Percentiles rank a stretch among this genome's conserved stretches.
These are phyloP conservation scores for Chymomyza procnemis DNA, from an alignment of 2,888 invertebrate genomes.

Conservation along the genomic window DNA sequence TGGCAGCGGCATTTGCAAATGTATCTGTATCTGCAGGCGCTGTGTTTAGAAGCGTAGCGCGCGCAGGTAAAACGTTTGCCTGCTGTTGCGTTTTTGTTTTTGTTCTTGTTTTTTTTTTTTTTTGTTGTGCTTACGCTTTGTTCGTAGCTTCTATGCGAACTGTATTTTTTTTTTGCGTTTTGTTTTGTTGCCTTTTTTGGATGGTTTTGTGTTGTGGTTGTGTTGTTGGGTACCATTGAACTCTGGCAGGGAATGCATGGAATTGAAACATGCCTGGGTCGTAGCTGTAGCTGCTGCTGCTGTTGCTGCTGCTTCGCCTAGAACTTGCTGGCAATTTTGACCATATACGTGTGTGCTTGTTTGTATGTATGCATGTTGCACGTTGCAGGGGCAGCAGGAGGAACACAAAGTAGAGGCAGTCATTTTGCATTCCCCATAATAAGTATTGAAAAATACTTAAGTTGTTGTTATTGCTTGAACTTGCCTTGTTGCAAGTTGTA, in stretches of 20 bases:
- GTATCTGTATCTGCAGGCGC: slow-evolving; percentile 41
- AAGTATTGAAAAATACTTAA: not conserved
- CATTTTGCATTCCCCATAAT: not conserved
- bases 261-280: slow-evolving; percentile 45
- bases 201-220: slow-evolving; percentile 44
- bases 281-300: slow-evolving; percentile 11
- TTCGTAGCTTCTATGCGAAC: not conserved
- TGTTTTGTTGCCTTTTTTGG: slow-evolving; percentile 27
- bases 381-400: not conserved
- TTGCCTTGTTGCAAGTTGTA: not conserved
- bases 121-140: slow-evolving; percentile 3
- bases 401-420: too few relatives aligned
- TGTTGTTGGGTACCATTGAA: slow-evolving; percentile 62
- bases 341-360: too few relatives aligned
- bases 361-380: too few relatives aligned
- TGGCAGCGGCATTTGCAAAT: slow-evolving; percentile 17
- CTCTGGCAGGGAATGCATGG: slow-evolving; percentile 56
- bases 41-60: slow-evolving; percentile 42
- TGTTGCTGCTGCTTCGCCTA: slow-evolving; percentile 1
- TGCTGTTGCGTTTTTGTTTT: slow-evolving; percentile 31
- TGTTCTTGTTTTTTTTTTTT: slow-evolving; percentile 33
- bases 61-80: slow-evolving; percentile 49
- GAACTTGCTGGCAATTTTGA: not conserved
- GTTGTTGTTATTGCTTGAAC: not conserved
- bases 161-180: not conserved